Evolutionary conservation across 2,113 vertebrate species (phyloP).

Genomic region (Oncorhynchus kisutch): DNA sequence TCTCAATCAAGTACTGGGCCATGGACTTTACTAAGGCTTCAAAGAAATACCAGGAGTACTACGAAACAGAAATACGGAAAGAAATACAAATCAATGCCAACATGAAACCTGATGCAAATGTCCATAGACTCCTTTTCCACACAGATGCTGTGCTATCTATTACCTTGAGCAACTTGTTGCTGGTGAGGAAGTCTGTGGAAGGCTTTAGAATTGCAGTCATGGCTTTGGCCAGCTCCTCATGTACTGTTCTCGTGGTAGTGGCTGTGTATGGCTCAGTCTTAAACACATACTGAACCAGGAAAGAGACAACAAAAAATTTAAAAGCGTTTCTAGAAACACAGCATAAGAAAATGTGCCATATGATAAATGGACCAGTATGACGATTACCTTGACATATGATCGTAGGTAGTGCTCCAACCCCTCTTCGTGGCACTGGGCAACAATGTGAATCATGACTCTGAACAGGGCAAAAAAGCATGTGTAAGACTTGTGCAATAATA

Average conservation of each 20-base stretch:
- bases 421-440: slow-evolving; percentile 97
- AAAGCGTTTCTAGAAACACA: background rate
- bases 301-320: too few relatives aligned
- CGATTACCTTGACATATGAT: slow-evolving; percentile 91
- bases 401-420: slow-evolving; percentile 93
- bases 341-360: background rate
- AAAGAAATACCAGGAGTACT: slow-evolving; percentile 99
- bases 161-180: slow-evolving; percentile 98
- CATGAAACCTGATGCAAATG: background rate
- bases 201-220: slow-evolving; percentile 97
- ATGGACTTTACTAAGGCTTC: slow-evolving; percentile 96
- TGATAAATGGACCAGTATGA: background rate
- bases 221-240: slow-evolving; percentile 94
- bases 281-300: slow-evolving; percentile 84
- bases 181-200: slow-evolving; percentile 96
- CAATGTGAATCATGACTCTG: slow-evolving; percentile 97
- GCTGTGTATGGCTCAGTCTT: slow-evolving; percentile 86
- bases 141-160: background rate
- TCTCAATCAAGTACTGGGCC: slow-evolving; percentile 96
- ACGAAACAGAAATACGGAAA: slow-evolving; percentile 50
- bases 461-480: slow-evolving; percentile 19
- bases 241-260: slow-evolving; percentile 83
- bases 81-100: slow-evolving; percentile 7
- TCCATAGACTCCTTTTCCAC: background rate
- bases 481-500: background rate